Conservation (phyloP, 2,888 invertebrate genomes). For the Lycophotia porphyrea region DNA sequence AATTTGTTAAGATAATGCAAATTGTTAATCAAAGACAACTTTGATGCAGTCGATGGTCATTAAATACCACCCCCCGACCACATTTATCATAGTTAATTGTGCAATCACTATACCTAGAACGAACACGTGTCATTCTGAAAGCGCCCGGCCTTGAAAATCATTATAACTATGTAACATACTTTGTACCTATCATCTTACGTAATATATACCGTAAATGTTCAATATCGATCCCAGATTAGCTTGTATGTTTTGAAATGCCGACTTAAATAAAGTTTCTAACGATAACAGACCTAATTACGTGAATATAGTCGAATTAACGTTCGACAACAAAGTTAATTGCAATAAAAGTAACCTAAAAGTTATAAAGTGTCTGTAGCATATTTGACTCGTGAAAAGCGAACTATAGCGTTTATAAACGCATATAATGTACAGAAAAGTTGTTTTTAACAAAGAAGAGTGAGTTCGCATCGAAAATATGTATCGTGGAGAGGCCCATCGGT, state of each 20-base stretch:
- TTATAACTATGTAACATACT: constrained; percentile 76
- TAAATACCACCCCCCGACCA: constrained; percentile 61
- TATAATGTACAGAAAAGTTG: constrained; percentile 85
- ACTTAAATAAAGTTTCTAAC: constrained; percentile 77
- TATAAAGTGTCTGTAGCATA: constrained; percentile 62
- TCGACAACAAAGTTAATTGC: constrained; percentile 69
- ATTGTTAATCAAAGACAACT: constrained; percentile 34
- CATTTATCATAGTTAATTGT: constrained; percentile 66
- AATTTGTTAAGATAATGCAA: constrained; percentile 21
- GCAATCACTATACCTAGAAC: constrained; percentile 69
- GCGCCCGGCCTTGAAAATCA: constrained; percentile 85
- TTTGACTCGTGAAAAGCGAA: constrained; percentile 79
- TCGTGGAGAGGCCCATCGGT: constrained; percentile 85
- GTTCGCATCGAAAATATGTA: constrained; percentile 86
- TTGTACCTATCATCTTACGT: constrained; percentile 83
- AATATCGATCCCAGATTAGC: constrained; percentile 78
- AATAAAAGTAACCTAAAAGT: constrained; percentile 82
- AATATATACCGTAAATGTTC: constrained; percentile 79
- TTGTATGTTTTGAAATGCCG: constrained; percentile 74
- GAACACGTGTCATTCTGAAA: constrained; percentile 76
- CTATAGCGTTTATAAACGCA: constrained; percentile 77
- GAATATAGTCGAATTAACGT: constrained; percentile 66
- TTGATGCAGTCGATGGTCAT: constrained; percentile 21
- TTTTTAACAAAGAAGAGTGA: constrained; percentile 86
- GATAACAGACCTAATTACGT: constrained; percentile 69